A percentile compares a stretch with the other conserved stretches of the same genome.
Conservation (phyloP, 2,888 invertebrate species). For the Liodrosophila aerea region DNA sequence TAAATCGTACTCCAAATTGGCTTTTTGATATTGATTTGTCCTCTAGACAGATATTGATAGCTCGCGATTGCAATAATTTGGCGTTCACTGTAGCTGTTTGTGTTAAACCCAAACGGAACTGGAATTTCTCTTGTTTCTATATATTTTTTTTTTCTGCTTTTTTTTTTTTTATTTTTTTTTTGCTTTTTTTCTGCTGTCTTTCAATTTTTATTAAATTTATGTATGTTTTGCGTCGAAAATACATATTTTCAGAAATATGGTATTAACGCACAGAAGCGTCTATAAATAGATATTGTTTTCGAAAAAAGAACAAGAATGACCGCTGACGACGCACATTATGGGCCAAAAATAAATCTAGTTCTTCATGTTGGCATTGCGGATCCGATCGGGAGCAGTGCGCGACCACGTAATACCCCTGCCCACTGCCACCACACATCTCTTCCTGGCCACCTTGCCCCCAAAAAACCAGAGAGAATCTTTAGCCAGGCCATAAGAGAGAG, state of each 20-base stretch:
- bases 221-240: slow-evolving; percentile 56
- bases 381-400: slow-evolving; percentile 27
- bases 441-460: background rate
- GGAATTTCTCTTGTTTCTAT: background rate
- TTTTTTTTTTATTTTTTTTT: too few relatives aligned
- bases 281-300: slow-evolving; percentile 71
- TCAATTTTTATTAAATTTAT: slow-evolving; percentile 63
- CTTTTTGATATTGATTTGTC: slow-evolving; percentile 4
- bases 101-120: slow-evolving; percentile 6
- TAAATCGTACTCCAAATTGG: background rate
- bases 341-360: slow-evolving; percentile 60
- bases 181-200: too few relatives aligned
- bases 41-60: background rate
- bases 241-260: slow-evolving; percentile 70
- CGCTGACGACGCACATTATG: slow-evolving; percentile 72
- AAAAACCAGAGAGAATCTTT: too few relatives aligned
- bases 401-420: slow-evolving; percentile 49
- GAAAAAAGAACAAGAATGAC: slow-evolving; percentile 57
- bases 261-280: slow-evolving; percentile 72
- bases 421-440: background rate
- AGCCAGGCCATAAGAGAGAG: too few relatives aligned
- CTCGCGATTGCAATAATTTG: slow-evolving; percentile 11
- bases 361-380: slow-evolving; percentile 13
- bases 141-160: slow-evolving; percentile 4
- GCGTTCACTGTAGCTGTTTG: slow-evolving; percentile 13